Conservation (phyloP, 1,140 invertebrate genomes). For the Zaprionus africanus region DNA sequence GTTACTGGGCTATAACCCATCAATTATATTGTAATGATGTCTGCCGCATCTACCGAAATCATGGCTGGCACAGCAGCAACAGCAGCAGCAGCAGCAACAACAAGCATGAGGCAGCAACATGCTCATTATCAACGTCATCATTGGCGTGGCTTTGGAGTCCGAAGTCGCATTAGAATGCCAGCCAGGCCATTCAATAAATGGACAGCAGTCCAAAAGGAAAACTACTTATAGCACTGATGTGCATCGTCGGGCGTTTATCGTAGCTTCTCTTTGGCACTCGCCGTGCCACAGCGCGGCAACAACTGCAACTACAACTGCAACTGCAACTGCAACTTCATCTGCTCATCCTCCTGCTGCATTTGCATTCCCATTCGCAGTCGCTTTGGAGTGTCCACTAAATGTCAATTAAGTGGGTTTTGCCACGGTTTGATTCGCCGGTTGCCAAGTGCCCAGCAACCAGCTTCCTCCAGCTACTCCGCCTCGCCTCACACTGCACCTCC, state of each 20-base stretch:
- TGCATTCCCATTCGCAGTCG: slow-evolving; percentile 35
- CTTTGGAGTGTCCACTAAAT: slow-evolving; percentile 82
- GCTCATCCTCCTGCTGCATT: slow-evolving; percentile 44
- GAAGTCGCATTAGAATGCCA: slow-evolving; percentile 68
- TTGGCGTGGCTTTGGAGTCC: slow-evolving; percentile 44
- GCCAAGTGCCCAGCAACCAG: slow-evolving; percentile 53
- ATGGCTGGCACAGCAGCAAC: slow-evolving; percentile 43
- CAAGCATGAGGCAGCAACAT: slow-evolving; percentile 53
- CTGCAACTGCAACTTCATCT: slow-evolving; percentile 9
- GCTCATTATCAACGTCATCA: slow-evolving; percentile 80
- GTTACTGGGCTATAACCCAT: slow-evolving; percentile 76
- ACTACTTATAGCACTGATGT: slow-evolving; percentile 73
- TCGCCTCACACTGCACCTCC: background rate
- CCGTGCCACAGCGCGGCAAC: slow-evolving; percentile 10
- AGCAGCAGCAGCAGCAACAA: slow-evolving; percentile 20
- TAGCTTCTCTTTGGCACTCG: slow-evolving; percentile 49
- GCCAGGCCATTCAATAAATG: slow-evolving; percentile 53
- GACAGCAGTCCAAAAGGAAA: slow-evolving; percentile 64
- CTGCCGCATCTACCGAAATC: slow-evolving; percentile 73
- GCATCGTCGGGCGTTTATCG: slow-evolving; percentile 66
- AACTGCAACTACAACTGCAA: slow-evolving; percentile 1
- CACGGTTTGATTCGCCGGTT: slow-evolving; percentile 73
- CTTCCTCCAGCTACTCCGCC: slow-evolving; percentile 10
- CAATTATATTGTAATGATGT: slow-evolving; percentile 83
- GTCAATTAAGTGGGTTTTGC: slow-evolving; percentile 80